These are phyloP conservation scores for Taeniopygia guttata DNA, from an alignment of 2,797 vertebrate species.

Conservation along the genomic window DNA sequence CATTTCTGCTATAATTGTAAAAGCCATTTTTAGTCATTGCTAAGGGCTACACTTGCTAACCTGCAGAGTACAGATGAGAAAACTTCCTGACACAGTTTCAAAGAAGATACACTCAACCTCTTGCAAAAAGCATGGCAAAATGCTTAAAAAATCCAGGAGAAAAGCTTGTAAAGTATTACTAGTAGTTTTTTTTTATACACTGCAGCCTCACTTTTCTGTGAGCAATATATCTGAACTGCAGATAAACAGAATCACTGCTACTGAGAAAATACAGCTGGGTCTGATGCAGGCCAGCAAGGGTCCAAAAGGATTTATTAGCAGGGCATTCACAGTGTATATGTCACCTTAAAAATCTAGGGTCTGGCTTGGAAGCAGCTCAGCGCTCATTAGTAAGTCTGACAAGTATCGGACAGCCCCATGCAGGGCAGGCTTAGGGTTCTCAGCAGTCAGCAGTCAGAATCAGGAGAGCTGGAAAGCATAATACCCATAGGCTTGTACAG, in stretches of 20 bases:
- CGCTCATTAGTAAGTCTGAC: not conserved
- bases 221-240: not conserved
- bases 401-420: not conserved
- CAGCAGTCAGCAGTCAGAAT: slow-evolving; percentile 17
- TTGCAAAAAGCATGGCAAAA: not conserved
- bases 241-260: slow-evolving; percentile 2
- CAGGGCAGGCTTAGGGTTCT: not conserved
- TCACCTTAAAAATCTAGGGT: not conserved
- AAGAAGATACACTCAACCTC: not conserved
- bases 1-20: not conserved
- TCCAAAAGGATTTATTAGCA: slow-evolving; percentile 18
- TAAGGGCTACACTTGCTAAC: not conserved
- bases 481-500: not conserved
- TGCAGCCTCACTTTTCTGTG: not conserved
- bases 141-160: not conserved
- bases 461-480: not conserved
- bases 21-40: not conserved
- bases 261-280: not conserved
- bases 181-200: not conserved
- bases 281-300: not conserved
- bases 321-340: not conserved
- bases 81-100: not conserved
- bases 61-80: not conserved
- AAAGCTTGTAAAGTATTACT: slow-evolving; percentile 8
- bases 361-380: slow-evolving; percentile 2